These are phyloP conservation scores for Falco peregrinus DNA, from an alignment of 2,797 vertebrate genomes.

Conservation along the genomic window DNA sequence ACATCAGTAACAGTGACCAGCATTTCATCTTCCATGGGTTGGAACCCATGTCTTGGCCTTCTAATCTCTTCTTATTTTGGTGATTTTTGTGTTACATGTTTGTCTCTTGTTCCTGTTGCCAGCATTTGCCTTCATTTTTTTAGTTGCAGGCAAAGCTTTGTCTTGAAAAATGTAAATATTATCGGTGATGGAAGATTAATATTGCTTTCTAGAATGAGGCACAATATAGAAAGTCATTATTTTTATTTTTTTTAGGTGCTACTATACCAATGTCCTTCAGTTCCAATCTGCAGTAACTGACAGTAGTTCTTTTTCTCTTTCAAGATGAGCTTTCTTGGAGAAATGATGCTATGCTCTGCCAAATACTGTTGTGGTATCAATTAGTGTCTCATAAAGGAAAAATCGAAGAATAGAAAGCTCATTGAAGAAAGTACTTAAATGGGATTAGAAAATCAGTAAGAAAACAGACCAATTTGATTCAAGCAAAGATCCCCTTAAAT, in stretches of 20 bases:
- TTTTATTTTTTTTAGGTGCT: not conserved
- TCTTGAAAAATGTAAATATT: not conserved
- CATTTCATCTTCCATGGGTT: conserved; percentile 19
- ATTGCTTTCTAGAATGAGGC: not conserved
- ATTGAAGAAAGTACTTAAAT: conserved; percentile 36
- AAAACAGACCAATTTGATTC: not conserved
- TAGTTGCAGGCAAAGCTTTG: not conserved
- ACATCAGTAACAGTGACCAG: conserved; percentile 9
- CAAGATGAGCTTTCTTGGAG: not conserved
- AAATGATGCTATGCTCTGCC: not conserved
- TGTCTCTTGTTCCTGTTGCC: not conserved
- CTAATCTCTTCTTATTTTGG: not conserved
- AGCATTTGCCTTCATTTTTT: not conserved
- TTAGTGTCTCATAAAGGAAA: not conserved
- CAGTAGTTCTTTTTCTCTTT: not conserved
- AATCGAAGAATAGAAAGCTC: conserved; percentile 5
- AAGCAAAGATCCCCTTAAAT: not conserved
- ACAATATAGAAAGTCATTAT: not conserved
- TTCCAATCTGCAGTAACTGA: not conserved
- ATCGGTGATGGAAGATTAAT: not conserved
- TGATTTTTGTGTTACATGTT: not conserved
- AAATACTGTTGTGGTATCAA: not conserved
- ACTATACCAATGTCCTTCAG: not conserved
- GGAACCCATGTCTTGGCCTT: not conserved
- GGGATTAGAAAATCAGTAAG: conserved; percentile 10